phyloP scores from a whole-genome alignment of 2,888 invertebrate species.

The Bellardia bayeri region DNA sequence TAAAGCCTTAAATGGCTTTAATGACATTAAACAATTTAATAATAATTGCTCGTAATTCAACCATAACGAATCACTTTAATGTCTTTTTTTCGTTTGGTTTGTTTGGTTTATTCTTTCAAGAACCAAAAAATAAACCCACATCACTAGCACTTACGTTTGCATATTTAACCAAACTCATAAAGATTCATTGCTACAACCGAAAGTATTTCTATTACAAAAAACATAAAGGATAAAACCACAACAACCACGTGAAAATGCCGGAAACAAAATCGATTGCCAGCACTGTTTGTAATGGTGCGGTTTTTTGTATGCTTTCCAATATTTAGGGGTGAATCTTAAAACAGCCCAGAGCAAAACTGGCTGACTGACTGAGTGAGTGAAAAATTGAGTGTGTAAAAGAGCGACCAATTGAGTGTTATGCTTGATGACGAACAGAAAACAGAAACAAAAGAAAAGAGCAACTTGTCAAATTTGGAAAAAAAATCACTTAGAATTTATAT shows the following conservation, averaged over 20 bases:
- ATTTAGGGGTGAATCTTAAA: constrained; percentile 60
- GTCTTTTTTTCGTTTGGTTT: not conserved
- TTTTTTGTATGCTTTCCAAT: constrained; percentile 32
- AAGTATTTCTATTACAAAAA: constrained; percentile 22
- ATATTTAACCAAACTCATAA: not conserved
- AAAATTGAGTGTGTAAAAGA: constrained; percentile 24
- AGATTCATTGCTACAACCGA: not conserved
- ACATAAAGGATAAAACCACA: constrained; percentile 61
- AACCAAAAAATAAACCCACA: not conserved
- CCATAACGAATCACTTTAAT: constrained; percentile 54
- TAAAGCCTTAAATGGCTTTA: constrained; percentile 16
- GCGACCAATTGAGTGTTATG: not conserved
- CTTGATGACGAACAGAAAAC: not conserved
- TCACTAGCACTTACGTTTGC: constrained; percentile 9
- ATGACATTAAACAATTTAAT: constrained; percentile 42
- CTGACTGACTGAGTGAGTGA: constrained; percentile 2
- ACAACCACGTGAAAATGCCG: constrained; percentile 83
- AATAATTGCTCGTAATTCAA: constrained; percentile 35
- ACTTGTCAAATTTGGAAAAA: constrained; percentile 6
- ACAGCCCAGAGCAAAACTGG: constrained; percentile 8
- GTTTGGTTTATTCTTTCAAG: not conserved
- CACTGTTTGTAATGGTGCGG: constrained; percentile 61
- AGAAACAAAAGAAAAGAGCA: constrained; percentile 5
- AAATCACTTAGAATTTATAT: not conserved
- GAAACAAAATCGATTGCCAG: constrained; percentile 83